phyloP scores from a whole-genome alignment of 1,140 invertebrate species.

The Macrobrachium rosenbergii region DNA sequence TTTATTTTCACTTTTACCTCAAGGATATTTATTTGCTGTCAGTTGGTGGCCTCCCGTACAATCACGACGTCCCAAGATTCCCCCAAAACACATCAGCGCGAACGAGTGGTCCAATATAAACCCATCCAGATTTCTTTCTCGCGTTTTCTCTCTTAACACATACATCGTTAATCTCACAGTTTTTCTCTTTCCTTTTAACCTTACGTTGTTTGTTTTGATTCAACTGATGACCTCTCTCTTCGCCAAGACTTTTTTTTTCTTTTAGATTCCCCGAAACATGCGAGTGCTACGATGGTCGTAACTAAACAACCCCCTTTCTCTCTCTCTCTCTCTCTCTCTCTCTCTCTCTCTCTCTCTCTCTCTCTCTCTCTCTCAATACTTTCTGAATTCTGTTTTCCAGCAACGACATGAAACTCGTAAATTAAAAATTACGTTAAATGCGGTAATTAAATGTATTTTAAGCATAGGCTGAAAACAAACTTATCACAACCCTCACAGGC shows the following conservation, averaged over 20 bases:
- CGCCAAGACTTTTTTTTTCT: background rate
- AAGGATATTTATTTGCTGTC: too few species aligned
- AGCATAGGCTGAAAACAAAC: too few species aligned
- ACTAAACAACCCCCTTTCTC: background rate
- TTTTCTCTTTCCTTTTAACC: background rate
- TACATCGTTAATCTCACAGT: background rate
- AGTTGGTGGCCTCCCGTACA: too few species aligned
- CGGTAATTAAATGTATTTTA: too few species aligned
- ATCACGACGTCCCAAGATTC: too few species aligned
- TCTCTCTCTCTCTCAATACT: slow-evolving; percentile 17
- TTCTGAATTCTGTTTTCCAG: background rate
- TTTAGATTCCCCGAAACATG: background rate
- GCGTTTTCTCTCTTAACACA: slow-evolving; percentile 3
- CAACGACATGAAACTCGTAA: background rate
- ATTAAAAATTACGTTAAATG: background rate
- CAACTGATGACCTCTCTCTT: background rate
- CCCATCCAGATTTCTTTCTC: background rate
- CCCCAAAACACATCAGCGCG: too few species aligned
- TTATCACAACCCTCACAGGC: too few species aligned
- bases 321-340: slow-evolving; percentile 31
- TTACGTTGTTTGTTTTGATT: background rate
- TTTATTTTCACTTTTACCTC: too few species aligned
- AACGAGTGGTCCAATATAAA: too few species aligned
- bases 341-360: slow-evolving; percentile 32
- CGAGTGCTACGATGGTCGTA: too few species aligned